phyloP scores from a whole-genome alignment of 2,113 vertebrate genomes.

The Aspidoscelis tigris region DNA sequence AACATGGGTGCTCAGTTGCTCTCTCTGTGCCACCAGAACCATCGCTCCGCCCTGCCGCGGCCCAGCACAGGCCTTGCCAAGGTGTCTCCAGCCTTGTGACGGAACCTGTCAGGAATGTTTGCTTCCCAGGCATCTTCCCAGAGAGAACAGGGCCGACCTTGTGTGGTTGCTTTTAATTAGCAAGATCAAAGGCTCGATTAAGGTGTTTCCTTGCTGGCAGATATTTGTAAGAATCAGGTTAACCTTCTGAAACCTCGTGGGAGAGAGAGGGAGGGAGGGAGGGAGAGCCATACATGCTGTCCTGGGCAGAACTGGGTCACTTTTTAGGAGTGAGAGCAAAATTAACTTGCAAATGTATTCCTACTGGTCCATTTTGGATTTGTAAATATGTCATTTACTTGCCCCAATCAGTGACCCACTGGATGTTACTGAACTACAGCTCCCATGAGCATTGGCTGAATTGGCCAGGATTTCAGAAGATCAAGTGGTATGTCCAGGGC shows the following conservation, averaged over 20 bases:
- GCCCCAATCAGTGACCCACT: too few species aligned
- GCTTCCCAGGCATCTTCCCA: slow-evolving; percentile 1
- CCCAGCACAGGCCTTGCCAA: neutral
- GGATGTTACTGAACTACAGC: too few species aligned
- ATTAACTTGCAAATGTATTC: neutral
- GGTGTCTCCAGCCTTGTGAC: neutral
- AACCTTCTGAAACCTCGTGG: neutral
- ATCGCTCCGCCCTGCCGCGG: too few species aligned
- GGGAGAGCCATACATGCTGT: neutral
- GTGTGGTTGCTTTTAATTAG: slow-evolving; percentile 7
- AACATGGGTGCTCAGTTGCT: too few species aligned
- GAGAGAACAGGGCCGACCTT: neutral
- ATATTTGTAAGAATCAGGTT: neutral
- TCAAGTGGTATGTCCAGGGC: too few species aligned
- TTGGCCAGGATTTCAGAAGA: too few species aligned
- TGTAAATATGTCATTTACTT: too few species aligned
- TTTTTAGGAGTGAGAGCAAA: neutral
- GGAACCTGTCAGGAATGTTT: neutral
- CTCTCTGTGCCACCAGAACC: too few species aligned
- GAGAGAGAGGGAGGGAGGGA: neutral
- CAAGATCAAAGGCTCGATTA: slow-evolving; percentile 12
- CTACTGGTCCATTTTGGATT: neutral
- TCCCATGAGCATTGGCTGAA: too few species aligned
- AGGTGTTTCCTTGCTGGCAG: neutral
- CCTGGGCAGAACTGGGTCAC: neutral